A percentile compares a stretch with the other conserved stretches of the same genome.
These are phyloP conservation scores for Silurus meridionalis DNA, from an alignment of 2,113 vertebrate species.

Conservation along the genomic window DNA sequence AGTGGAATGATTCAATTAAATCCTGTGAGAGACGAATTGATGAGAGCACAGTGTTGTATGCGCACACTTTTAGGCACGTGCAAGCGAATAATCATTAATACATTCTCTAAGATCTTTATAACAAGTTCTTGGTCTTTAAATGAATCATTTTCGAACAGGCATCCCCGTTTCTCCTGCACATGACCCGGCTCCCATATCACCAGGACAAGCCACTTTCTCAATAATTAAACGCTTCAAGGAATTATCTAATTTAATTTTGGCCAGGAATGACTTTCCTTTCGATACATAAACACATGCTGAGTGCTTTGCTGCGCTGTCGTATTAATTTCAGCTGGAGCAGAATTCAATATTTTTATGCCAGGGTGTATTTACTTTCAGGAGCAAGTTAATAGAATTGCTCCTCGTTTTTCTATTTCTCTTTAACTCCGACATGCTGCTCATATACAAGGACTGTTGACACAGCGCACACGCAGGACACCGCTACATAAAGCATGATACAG, in stretches of 20 bases:
- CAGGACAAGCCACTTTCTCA: constrained; percentile 24
- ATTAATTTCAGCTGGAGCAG: constrained; percentile 42
- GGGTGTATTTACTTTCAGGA: constrained; percentile 33
- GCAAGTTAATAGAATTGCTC: constrained; percentile 42
- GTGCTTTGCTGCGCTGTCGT: constrained; percentile 39
- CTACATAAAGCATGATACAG: background rate
- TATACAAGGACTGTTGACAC: constrained; percentile 13
- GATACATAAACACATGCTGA: constrained; percentile 46
- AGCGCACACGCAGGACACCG: background rate
- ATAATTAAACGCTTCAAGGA: constrained; percentile 46
- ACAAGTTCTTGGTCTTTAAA: constrained; percentile 10
- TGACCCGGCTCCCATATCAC: background rate
- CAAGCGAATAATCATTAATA: constrained; percentile 30
- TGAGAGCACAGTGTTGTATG: background rate
- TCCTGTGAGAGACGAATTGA: constrained; percentile 17
- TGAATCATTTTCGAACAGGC: constrained; percentile 1
- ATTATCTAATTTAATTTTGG: constrained; percentile 45
- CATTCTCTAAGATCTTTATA: constrained; percentile 19
- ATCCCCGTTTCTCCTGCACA: background rate
- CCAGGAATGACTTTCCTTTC: constrained; percentile 16
- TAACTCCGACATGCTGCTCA: background rate
- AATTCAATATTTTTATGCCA: constrained; percentile 48
- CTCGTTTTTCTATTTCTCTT: constrained; percentile 20
- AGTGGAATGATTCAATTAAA: constrained; percentile 6
- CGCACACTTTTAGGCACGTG: background rate